Evolutionary conservation across 1,140 invertebrate species (phyloP).

Genomic region (Drosophila murphyi): DNA sequence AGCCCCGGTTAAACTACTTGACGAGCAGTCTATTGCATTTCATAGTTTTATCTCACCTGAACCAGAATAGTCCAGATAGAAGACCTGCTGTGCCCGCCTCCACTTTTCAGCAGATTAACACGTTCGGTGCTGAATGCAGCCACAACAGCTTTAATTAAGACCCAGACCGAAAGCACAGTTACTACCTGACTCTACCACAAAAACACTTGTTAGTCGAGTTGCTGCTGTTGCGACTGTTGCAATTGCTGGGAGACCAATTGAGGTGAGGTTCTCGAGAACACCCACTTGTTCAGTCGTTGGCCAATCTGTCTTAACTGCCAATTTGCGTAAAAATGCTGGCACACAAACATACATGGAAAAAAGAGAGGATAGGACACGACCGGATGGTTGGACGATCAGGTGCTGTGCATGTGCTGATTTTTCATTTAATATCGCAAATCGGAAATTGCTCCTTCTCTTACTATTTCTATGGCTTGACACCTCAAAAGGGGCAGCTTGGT

Average conservation of each 20-base stretch:
- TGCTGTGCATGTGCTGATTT: conserved; percentile 57
- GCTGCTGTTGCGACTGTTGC: conserved; percentile 28
- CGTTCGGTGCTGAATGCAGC: conserved; percentile 4
- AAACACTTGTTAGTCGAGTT: conserved; percentile 53
- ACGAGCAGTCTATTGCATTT: not conserved
- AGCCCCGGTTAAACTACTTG: not conserved
- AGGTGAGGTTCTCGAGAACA: conserved; percentile 16
- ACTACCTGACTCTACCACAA: conserved; percentile 25
- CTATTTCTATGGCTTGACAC: conserved; percentile 33
- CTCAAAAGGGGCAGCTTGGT: conserved; percentile 14
- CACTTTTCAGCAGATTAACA: conserved; percentile 42
- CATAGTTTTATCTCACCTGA: not conserved
- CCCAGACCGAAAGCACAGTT: conserved; percentile 16
- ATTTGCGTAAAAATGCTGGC: conserved; percentile 71
- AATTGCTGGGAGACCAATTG: conserved; percentile 24
- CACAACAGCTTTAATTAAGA: conserved; percentile 32
- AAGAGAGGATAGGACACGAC: conserved; percentile 24
- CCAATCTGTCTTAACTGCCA: conserved; percentile 65
- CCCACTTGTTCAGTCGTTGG: conserved; percentile 27
- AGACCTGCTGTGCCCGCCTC: not conserved
- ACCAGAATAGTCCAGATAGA: not conserved
- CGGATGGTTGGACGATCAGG: conserved; percentile 9
- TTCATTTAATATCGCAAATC: conserved; percentile 59
- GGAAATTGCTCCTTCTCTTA: conserved; percentile 4
- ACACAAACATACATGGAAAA: conserved; percentile 49